Evolutionary conservation across 2,797 vertebrate species (phyloP), one percentile per base, ranked within the genome.

Genomic region (Pseudochaenichthys georgianus): DNA sequence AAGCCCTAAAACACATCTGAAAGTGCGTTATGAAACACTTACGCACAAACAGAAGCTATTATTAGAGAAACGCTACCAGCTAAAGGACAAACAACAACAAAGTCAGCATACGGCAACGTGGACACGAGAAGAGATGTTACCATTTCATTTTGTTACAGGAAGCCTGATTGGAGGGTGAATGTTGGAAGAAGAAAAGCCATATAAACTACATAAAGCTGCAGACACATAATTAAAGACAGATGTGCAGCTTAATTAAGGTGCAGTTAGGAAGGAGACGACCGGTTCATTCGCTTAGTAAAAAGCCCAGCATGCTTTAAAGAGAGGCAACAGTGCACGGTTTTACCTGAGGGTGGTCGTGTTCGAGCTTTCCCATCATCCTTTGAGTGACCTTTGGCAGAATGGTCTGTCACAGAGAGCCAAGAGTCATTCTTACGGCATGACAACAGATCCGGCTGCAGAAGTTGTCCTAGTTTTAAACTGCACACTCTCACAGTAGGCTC

Each of bases 401-500:
- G 38, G 60, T 91, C 92, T 94, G 92, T 92, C 80, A 91, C 80
- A 78, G 65, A 90, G 73, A 94, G 80, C 78, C 80, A 69, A 79
- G 77, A 88, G 66, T 83, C 72, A 87, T 11, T 15, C 67, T 54
- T 75, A 57, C 65, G 45, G 78, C 23, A 67, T 43, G 16, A 70
- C 17, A 52, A 16, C 34, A 46, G 43, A 69, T 28, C 34, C 47
- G 43, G 17, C 68, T 23, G 23, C 54, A 70, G 5, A 65, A 61
- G 21, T 3, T 19, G 78, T 38, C 70, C 79, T 62, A 80, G 46
- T 84, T 85, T 58, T 45, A 52, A 66, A 68, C 34, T 2, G 38
- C 10, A 75, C 58, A 28, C 15, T 13, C 3, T 1, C 28, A 23
- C 52, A 78, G 28, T 46, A 69, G 64, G 68, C 43, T 59, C 55